phyloP scores from a whole-genome alignment of 2,797 vertebrate genomes.

The Dendrocincla tyrannina region DNA sequence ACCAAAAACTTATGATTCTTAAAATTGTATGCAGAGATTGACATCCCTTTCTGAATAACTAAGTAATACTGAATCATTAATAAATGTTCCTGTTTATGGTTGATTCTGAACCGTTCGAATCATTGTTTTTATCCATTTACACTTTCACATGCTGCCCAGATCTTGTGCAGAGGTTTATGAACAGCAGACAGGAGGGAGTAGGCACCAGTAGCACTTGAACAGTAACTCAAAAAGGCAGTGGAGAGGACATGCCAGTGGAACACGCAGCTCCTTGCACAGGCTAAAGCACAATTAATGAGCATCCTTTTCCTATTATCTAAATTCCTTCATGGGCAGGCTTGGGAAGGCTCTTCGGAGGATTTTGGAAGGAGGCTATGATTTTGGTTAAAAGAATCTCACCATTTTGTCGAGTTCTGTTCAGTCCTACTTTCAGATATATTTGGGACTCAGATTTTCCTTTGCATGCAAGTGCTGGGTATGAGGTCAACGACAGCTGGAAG shows the following conservation, averaged over 20 bases:
- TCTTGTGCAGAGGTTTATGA: not conserved
- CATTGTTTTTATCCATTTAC: rapidly evolving
- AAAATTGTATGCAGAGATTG: not conserved
- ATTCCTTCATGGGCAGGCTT: not conserved
- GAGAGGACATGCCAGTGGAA: not conserved
- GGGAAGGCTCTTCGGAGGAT: not conserved
- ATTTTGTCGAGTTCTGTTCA: not conserved
- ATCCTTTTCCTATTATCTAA: not conserved
- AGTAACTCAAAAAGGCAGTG: not conserved
- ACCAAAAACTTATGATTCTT: not conserved
- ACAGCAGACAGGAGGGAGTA: too few relatives aligned
- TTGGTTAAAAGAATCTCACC: not conserved
- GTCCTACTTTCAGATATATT: not conserved
- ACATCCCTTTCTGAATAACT: not conserved
- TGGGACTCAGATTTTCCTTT: not conserved
- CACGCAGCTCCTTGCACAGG: not conserved
- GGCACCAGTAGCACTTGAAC: rapidly evolving
- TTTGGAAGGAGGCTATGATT: not conserved
- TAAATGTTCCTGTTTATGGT: not conserved
- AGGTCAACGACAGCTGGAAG: not conserved
- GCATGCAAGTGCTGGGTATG: not conserved
- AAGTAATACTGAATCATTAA: too few relatives aligned
- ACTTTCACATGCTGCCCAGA: not conserved
- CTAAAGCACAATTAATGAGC: not conserved
- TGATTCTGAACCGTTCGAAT: not conserved